A percentile compares a stretch with the other conserved stretches of the same genome.
phyloP scores from a whole-genome alignment of 1,140 invertebrate genomes.

The Gryllus bimaculatus region DNA sequence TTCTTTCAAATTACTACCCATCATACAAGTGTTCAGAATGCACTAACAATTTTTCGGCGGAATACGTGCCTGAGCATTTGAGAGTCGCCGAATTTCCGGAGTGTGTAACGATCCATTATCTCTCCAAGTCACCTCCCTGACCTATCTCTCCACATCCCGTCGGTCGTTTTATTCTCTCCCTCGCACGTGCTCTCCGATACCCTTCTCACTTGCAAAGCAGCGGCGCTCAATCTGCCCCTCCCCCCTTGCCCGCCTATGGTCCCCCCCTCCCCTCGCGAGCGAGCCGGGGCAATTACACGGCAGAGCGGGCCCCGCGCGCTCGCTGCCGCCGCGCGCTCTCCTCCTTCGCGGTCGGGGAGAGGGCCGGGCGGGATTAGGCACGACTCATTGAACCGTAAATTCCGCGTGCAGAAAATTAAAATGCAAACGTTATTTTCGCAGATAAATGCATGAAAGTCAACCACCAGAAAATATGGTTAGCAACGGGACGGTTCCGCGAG shows the following conservation, averaged over 20 bases:
- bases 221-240: neutral
- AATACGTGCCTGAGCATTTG: too few relatives aligned
- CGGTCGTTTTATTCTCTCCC: too few relatives aligned
- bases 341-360: neutral
- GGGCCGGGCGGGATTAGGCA: neutral
- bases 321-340: neutral
- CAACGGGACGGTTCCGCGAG: neutral
- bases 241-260: too few relatives aligned
- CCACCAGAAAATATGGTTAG: neutral
- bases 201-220: neutral
- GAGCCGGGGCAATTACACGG: neutral
- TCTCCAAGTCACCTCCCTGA: too few relatives aligned
- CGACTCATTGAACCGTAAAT: constrained; percentile 4
- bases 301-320: neutral
- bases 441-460: constrained; percentile 1
- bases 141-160: too few relatives aligned
- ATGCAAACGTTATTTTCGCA: constrained; percentile 1
- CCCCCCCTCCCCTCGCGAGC: neutral
- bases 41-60: too few relatives aligned
- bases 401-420: constrained; percentile 1
- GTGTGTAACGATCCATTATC: too few relatives aligned
- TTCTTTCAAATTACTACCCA: too few relatives aligned
- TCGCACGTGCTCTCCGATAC: too few relatives aligned
- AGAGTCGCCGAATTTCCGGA: too few relatives aligned
- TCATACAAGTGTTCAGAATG: too few relatives aligned